A percentile compares a stretch with the other conserved stretches of the same genome.
These are phyloP conservation scores for Hypomecis atomaria DNA, from an alignment of 2,888 invertebrate species.

Conservation along the genomic window DNA sequence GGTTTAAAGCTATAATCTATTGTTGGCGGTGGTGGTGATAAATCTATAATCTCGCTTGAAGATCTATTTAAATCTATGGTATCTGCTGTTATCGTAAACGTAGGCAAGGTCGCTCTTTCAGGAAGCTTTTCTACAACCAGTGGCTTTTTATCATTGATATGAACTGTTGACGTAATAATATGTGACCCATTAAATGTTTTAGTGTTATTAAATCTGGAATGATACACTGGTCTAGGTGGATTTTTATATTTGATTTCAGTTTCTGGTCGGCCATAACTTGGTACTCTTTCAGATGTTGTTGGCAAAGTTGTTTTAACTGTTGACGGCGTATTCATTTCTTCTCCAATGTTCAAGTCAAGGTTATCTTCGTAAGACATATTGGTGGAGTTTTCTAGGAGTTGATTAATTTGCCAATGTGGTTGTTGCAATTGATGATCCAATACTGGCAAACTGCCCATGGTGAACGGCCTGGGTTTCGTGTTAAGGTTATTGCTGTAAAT, in stretches of 20 bases:
- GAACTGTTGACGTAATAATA: constrained; percentile 80
- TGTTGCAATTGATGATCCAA: constrained; percentile 78
- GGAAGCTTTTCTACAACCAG: constrained; percentile 66
- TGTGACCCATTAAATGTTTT: constrained; percentile 62
- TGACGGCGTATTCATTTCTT: constrained; percentile 63
- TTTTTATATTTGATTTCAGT: constrained; percentile 57
- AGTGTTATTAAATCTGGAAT: constrained; percentile 54
- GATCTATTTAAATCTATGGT: constrained; percentile 60
- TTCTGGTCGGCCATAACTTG: constrained; percentile 45
- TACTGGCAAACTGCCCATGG: constrained; percentile 61
- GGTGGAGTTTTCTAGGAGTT: constrained; percentile 71
- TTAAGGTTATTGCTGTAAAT: constrained; percentile 61
- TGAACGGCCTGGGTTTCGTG: constrained; percentile 76
- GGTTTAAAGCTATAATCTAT: constrained; percentile 75
- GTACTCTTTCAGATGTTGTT: constrained; percentile 49
- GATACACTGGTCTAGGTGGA: constrained; percentile 58
- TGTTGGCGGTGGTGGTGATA: constrained; percentile 81
- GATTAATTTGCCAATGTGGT: constrained; percentile 81
- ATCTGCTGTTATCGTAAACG: constrained; percentile 64
- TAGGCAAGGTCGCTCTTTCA: constrained; percentile 64
- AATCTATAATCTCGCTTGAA: constrained; percentile 74
- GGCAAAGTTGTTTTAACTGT: constrained; percentile 53
- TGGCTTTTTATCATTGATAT: constrained; percentile 77
- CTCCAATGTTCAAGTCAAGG: constrained; percentile 75
- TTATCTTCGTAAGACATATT: constrained; percentile 75